A percentile compares a stretch with the other conserved stretches of the same genome.
Evolutionary conservation across 2,888 invertebrate species (phyloP).

Genomic region (Doris montereyensis): DNA sequence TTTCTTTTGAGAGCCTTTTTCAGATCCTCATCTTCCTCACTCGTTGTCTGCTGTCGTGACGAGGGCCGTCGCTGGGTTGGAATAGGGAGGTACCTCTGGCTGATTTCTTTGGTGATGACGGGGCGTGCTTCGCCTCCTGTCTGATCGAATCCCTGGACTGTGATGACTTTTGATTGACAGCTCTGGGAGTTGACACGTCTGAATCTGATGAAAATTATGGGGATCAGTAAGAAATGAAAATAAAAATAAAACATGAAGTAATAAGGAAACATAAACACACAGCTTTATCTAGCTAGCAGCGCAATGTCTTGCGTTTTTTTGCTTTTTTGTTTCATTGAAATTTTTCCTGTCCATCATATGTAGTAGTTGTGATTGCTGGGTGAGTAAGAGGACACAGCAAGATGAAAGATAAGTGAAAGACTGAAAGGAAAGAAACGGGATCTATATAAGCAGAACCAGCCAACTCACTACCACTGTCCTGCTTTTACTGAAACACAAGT

Average conservation of each 20-base stretch:
- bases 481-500: no score
- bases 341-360: no score
- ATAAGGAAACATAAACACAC: background rate
- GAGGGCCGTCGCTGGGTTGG: background rate
- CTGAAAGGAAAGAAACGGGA: no score
- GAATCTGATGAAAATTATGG: conserved; percentile 9
- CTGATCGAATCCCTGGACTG: background rate
- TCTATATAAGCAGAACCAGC: no score
- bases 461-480: no score
- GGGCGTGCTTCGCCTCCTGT: conserved; percentile 24
- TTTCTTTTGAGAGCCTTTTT: background rate
- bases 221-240: background rate
- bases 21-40: conserved; percentile 22
- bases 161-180: conserved; percentile 17
- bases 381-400: no score
- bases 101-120: conserved; percentile 46
- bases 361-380: no score
- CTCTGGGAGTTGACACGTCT: conserved; percentile 36
- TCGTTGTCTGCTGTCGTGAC: conserved; percentile 16
- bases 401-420: no score
- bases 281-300: no score
- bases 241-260: background rate
- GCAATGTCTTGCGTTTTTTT: no score
- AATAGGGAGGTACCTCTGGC: no score
- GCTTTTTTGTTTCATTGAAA: no score